Conservation (phyloP, 2,888 invertebrate species). For the Mycalesis mineus region DNA sequence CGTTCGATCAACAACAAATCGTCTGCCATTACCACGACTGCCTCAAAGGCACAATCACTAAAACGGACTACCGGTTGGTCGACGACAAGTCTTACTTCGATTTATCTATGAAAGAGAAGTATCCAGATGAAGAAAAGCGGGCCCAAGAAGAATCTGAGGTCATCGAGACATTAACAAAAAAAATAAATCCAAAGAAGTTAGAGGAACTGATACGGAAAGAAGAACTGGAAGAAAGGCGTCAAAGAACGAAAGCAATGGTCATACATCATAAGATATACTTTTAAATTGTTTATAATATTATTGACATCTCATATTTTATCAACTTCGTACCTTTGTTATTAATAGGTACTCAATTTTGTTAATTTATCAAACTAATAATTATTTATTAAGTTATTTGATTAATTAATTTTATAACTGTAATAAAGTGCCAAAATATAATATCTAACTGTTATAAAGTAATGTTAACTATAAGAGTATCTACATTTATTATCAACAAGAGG, state of each 20-base stretch:
- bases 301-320: too few relatives aligned
- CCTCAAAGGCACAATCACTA: slow-evolving; percentile 63
- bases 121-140: slow-evolving; percentile 37
- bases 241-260: slow-evolving; percentile 65
- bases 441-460: too few relatives aligned
- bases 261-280: slow-evolving; percentile 73
- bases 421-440: too few relatives aligned
- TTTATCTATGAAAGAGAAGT: slow-evolving; percentile 59
- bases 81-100: slow-evolving; percentile 69
- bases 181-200: slow-evolving; percentile 28
- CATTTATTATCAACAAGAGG: too few relatives aligned
- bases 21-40: slow-evolving; percentile 79
- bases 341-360: too few relatives aligned
- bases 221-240: slow-evolving; percentile 32
- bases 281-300: slow-evolving; percentile 32
- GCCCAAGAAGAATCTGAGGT: slow-evolving; percentile 10
- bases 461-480: too few relatives aligned
- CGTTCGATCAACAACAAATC: slow-evolving; percentile 79
- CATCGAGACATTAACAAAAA: slow-evolving; percentile 18
- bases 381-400: too few relatives aligned
- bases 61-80: slow-evolving; percentile 64
- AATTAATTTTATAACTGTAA: too few relatives aligned
- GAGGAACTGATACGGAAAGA: slow-evolving; percentile 25
- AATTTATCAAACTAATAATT: too few relatives aligned
- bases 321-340: too few relatives aligned